Evolutionary conservation across 23 tunicate species (phyloP).

Genomic region (Styela plicata): DNA sequence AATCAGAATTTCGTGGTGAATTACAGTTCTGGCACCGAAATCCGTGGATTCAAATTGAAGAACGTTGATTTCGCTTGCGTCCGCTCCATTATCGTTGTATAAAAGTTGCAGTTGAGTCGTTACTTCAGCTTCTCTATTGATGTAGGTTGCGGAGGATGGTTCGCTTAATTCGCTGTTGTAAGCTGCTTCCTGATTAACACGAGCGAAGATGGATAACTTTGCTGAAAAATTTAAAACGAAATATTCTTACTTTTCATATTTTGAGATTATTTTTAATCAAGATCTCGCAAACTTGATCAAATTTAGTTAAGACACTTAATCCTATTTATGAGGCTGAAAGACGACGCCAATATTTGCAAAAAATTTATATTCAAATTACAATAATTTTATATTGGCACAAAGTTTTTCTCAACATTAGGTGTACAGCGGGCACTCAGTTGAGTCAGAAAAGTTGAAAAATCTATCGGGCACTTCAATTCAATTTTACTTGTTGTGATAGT

Average conservation of each 20-base stretch:
- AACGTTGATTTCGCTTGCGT: background rate
- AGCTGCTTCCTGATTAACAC: background rate
- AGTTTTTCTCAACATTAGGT: too few relatives aligned
- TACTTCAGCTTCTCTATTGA: background rate
- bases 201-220: background rate
- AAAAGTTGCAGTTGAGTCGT: background rate
- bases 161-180: background rate
- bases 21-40: background rate
- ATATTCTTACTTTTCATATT: too few relatives aligned
- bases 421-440: background rate
- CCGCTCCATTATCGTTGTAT: background rate
- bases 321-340: too few relatives aligned
- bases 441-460: background rate
- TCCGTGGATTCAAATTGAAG: conserved; percentile 9
- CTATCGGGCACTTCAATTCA: too few relatives aligned
- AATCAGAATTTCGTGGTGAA: conserved; percentile 12
- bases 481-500: too few relatives aligned
- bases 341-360: too few relatives aligned
- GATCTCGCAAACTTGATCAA: too few relatives aligned
- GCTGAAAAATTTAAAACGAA: background rate
- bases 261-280: too few relatives aligned
- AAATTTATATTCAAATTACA: too few relatives aligned
- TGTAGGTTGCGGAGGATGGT: background rate
- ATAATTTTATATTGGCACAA: too few relatives aligned
- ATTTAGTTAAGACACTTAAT: too few relatives aligned